Evolutionary conservation across 2,888 invertebrate genomes (phyloP).

Genomic region (Drosophila macrospina): DNA sequence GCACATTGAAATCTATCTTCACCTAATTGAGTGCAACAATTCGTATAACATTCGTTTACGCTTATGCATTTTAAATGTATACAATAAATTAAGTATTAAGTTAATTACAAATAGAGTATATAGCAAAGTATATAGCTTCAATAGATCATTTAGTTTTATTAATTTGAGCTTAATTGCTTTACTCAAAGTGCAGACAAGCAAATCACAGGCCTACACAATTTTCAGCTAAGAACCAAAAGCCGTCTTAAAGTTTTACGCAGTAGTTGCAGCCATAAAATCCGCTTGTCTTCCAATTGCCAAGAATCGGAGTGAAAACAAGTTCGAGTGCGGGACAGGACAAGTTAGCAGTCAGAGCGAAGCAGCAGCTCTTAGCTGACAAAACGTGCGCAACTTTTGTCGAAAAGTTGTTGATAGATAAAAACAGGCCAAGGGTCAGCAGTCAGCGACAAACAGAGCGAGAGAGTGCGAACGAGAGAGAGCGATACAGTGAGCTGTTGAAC

Average conservation of each 20-base stretch:
- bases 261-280: conserved; percentile 26
- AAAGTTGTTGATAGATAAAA: conserved; percentile 71
- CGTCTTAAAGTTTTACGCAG: conserved; percentile 6
- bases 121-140: no score
- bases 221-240: conserved; percentile 7
- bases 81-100: no score
- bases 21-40: not conserved
- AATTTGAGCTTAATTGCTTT: no score
- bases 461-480: not conserved
- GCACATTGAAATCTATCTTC: not conserved
- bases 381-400: conserved; percentile 64
- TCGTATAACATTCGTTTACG: no score
- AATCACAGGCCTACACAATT: not conserved
- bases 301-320: conserved; percentile 26
- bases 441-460: conserved; percentile 3
- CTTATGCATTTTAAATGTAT: no score
- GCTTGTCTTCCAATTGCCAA: conserved; percentile 34
- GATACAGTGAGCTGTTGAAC: not conserved
- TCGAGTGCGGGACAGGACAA: conserved; percentile 1
- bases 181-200: not conserved
- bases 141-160: no score
- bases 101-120: no score
- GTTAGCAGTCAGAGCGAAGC: conserved; percentile 18
- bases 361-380: conserved; percentile 36
- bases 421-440: conserved; percentile 64